phyloP scores from a whole-genome alignment of 2,888 invertebrate genomes.

The Cerastis rubricosa region DNA sequence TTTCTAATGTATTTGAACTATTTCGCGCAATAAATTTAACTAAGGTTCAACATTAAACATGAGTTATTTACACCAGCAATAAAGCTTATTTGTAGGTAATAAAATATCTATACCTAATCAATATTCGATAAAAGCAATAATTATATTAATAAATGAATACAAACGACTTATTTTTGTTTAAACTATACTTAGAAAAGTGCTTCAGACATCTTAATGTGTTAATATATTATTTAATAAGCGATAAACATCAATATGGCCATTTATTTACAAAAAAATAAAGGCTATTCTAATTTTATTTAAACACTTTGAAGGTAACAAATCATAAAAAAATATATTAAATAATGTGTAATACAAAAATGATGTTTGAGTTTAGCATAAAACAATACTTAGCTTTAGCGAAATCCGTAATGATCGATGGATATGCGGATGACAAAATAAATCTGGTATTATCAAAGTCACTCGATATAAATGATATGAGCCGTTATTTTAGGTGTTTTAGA shows the following conservation, averaged over 20 bases:
- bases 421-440: conserved; percentile 67
- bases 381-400: conserved; percentile 77
- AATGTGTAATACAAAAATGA: conserved; percentile 56
- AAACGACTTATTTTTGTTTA: conserved; percentile 32
- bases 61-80: conserved; percentile 20
- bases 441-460: conserved; percentile 61
- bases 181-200: conserved; percentile 1
- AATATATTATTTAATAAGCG: conserved; percentile 25
- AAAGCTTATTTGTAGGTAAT: conserved; percentile 26
- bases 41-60: conserved; percentile 4
- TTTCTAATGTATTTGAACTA: conserved; percentile 10
- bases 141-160: conserved; percentile 28
- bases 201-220: conserved; percentile 32
- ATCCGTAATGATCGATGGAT: conserved; percentile 78
- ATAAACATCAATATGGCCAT: conserved; percentile 9
- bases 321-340: conserved; percentile 30
- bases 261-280: background rate
- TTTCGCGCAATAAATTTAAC: conserved; percentile 15
- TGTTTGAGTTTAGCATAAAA: conserved; percentile 74
- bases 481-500: background rate
- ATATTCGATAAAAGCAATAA: conserved; percentile 31
- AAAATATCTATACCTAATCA: conserved; percentile 22
- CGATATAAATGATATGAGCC: conserved; percentile 38
- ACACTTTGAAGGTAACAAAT: conserved; percentile 23
- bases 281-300: background rate